A percentile compares a stretch with the other conserved stretches of the same genome.
Conservation (phyloP, 1,140 invertebrate genomes). For the Caenorhabditis inopinata region DNA sequence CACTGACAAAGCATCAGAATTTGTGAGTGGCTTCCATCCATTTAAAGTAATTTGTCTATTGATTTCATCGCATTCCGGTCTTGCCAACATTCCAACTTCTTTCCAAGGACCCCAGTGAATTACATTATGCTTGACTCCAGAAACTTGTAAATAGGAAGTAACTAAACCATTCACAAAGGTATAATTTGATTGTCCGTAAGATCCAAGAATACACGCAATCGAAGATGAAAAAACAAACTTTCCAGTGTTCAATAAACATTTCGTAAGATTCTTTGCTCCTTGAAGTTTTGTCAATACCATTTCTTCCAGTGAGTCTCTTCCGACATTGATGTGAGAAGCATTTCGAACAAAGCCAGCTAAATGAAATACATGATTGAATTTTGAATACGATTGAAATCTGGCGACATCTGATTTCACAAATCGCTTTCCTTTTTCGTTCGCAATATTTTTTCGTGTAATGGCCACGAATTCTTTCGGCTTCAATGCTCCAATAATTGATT, state of each 20-base stretch:
- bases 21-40: slow-evolving; percentile 41
- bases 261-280: slow-evolving; percentile 22
- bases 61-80: slow-evolving; percentile 21
- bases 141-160: background rate
- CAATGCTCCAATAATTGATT: background rate
- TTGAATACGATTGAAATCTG: background rate
- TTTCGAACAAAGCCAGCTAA: slow-evolving; percentile 41
- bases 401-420: background rate
- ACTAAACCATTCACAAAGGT: slow-evolving; percentile 46
- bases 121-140: background rate
- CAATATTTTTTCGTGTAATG: background rate
- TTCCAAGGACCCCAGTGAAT: slow-evolving; percentile 48
- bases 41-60: slow-evolving; percentile 28
- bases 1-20: background rate
- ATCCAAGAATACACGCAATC: slow-evolving; percentile 40
- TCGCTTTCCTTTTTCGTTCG: background rate
- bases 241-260: background rate
- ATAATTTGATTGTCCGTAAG: slow-evolving; percentile 47
- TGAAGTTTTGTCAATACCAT: slow-evolving; percentile 23
- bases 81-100: slow-evolving; percentile 47
- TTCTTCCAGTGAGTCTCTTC: background rate
- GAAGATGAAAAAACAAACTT: slow-evolving; percentile 40
- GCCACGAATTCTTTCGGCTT: background rate
- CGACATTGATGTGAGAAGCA: background rate
- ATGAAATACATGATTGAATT: slow-evolving; percentile 37